Evolutionary conservation across 2,113 vertebrate species (phyloP), one percentile per base, ranked within the genome.

Genomic region (Climacteris rufus): DNA sequence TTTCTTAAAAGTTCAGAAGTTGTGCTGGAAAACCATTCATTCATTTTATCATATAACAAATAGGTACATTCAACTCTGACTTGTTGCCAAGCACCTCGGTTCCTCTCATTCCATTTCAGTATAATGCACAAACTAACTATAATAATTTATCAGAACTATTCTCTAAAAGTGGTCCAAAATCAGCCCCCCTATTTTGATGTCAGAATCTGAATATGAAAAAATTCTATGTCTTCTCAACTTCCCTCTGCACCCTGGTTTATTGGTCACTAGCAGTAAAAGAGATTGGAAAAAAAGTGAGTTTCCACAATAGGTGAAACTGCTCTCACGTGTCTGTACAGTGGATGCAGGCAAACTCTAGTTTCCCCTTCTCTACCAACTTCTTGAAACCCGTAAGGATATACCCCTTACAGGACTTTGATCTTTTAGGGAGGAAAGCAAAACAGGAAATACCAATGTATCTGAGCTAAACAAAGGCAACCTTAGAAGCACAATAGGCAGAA

Each of bases 1-100:
- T 95, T 75, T 91, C 72, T 86, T 81, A 72, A 91, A 91, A 95
- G 76, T 86, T 91, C 57, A 84, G 49, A 70, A 86, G 33, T 45
- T 87, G 31, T 85, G 56, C 44, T 85, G 64, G 44, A 87, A 89
- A 94, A 27, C 4, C n/a, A 53, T 81, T 83, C 24, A 78, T 86
- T 90, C 63, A n/a, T 84, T 84, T 89, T 90, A 94, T 84, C 72
- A 90, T 86, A 71, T 45, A 61, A 35, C 25, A 90, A 86, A 92
- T 60, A 92, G 64, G 13, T 80, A 91, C 50, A 31, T 79, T 81
- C 83, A 81, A 31, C 42, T 92, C 42, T 89, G 64, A 77, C 61
- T 80, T 83, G 13, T 50, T 85, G 39, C 23, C 42, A 68, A 68
- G 20, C 20, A 56, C 37, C 47, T 77, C 4, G 7, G 21, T 45